These are phyloP conservation scores for Lasiurus cinereus DNA, from an alignment of 2,113 vertebrate species.

Conservation along the genomic window DNA sequence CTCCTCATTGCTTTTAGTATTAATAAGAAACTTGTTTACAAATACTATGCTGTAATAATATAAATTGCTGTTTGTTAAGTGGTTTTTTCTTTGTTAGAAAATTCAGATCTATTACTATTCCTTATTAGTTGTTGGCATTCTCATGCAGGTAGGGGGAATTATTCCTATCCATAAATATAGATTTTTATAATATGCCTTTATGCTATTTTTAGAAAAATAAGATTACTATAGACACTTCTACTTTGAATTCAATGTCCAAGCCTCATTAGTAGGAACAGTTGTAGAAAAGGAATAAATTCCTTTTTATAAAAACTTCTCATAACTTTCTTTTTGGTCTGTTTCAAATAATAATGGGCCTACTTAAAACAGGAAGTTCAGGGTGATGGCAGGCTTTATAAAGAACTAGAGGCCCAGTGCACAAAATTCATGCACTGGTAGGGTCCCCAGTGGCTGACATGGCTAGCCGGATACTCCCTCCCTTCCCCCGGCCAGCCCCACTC, in stretches of 20 bases:
- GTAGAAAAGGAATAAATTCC: conserved; percentile 33
- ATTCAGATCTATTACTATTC: conserved; percentile 27
- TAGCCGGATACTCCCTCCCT: no score
- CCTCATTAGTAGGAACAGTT: conserved; percentile 64
- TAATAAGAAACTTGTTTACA: conserved; percentile 14
- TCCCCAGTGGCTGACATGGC: no score
- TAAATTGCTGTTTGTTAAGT: conserved; percentile 31
- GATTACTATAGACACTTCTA: conserved; percentile 24
- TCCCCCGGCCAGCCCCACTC: no score
- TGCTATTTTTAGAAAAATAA: conserved; percentile 48
- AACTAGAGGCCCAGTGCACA: not conserved
- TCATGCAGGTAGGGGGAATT: not conserved
- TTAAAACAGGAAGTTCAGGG: conserved; percentile 58
- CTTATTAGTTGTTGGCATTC: not conserved
- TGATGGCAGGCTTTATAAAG: conserved; percentile 23
- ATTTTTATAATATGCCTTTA: conserved; percentile 55
- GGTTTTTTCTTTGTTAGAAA: conserved; percentile 25
- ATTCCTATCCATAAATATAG: not conserved
- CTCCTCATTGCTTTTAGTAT: not conserved
- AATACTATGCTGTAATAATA: not conserved
- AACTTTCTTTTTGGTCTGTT: conserved; percentile 66
- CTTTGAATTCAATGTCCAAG: conserved; percentile 53
- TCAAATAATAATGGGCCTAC: conserved; percentile 21
- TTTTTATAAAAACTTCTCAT: conserved; percentile 55
- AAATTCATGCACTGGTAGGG: no score